Percentiles rank a stretch among this genome's conserved stretches.
Conservation (phyloP, 2,113 vertebrate genomes). For the Cnemophilus loriae region DNA sequence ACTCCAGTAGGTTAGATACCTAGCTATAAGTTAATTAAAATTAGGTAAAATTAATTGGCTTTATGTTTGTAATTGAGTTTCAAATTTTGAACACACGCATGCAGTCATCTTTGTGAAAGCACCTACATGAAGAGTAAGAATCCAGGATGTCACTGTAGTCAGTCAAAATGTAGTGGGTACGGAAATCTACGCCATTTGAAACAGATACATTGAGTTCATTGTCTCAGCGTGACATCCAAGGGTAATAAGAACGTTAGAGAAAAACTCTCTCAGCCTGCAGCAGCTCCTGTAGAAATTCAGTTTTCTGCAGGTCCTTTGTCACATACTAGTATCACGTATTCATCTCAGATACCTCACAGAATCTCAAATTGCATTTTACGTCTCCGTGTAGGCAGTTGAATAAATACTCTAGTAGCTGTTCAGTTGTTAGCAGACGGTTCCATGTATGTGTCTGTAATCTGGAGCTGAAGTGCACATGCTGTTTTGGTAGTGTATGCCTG, state of each 20-base stretch:
- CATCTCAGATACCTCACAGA: accelerated
- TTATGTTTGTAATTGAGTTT: background rate
- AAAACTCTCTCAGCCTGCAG: background rate
- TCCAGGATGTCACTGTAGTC: background rate
- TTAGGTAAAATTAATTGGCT: background rate
- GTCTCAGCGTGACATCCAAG: background rate
- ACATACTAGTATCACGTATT: background rate
- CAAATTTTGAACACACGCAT: background rate
- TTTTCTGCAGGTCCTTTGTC: background rate
- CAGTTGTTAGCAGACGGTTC: background rate
- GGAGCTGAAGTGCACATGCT: background rate
- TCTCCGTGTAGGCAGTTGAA: background rate
- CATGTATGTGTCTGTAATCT: background rate
- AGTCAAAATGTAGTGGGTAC: background rate
- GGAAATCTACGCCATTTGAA: background rate
- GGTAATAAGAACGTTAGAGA: background rate
- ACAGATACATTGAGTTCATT: background rate
- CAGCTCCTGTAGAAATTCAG: background rate
- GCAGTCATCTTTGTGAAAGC: background rate
- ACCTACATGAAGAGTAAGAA: background rate
- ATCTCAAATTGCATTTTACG: background rate
- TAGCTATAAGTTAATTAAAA: background rate
- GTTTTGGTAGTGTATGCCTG: background rate
- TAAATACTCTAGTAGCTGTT: background rate
- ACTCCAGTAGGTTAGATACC: background rate